Percentiles rank a stretch among this genome's conserved stretches.
Conservation (phyloP, 1,140 invertebrate genomes). For the Dreissena polymorpha region DNA sequence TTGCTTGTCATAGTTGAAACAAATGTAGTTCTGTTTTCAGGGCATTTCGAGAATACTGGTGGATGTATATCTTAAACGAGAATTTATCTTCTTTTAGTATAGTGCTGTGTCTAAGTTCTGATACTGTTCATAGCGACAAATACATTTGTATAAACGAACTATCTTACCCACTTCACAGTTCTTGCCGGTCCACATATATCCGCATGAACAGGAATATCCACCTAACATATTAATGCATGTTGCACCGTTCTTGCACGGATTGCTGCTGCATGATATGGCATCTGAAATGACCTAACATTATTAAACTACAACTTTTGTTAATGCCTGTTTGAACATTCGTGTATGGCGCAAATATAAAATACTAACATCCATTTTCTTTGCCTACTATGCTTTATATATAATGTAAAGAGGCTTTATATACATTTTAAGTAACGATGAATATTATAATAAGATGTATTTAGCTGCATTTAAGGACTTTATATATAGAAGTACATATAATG, state of each 20-base stretch:
- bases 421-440: not conserved
- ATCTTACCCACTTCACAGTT: not conserved
- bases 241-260: not conserved
- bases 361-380: too few relatives aligned
- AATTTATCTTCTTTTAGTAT: not conserved
- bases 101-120: not conserved
- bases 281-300: not conserved
- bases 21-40: not conserved
- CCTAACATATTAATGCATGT: not conserved
- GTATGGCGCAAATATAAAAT: too few relatives aligned
- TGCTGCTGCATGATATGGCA: not conserved
- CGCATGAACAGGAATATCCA: not conserved
- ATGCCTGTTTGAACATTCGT: too few relatives aligned
- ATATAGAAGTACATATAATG: not conserved
- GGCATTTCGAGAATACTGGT: not conserved
- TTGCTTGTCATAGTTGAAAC: conserved; percentile 16
- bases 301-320: too few relatives aligned
- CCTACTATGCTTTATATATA: too few relatives aligned
- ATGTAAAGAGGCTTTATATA: not conserved
- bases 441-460: not conserved
- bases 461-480: not conserved
- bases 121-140: not conserved
- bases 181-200: not conserved
- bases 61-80: conserved; percentile 23
- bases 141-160: not conserved